Evolutionary conservation across 2,113 vertebrate species (phyloP).

Genomic region (Tringa solitaria): DNA sequence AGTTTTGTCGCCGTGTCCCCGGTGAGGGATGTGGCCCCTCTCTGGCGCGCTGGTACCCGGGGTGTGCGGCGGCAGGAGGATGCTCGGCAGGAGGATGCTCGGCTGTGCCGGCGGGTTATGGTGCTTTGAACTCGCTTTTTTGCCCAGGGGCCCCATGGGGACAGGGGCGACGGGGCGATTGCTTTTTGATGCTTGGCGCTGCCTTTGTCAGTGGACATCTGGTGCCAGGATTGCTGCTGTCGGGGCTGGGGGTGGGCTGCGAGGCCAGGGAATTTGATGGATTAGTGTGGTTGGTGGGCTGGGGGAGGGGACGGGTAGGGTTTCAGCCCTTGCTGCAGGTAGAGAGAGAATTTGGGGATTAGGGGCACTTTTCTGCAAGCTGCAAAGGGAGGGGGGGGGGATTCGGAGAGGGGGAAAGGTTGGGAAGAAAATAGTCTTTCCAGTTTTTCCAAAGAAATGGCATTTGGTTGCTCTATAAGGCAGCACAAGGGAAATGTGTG

Average conservation of each 20-base stretch:
- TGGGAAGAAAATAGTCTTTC: not conserved
- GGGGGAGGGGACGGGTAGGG: conserved; percentile 4
- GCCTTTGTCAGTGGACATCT: conserved; percentile 64
- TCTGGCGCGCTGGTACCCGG: not conserved
- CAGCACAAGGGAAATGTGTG: not conserved
- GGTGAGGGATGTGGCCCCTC: accelerated
- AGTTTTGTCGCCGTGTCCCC: not conserved
- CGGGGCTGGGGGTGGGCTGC: conserved; percentile 47
- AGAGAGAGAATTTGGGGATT: conserved; percentile 37
- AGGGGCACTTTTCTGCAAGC: not conserved
- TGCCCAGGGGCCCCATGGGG: not conserved
- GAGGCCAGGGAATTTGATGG: conserved; percentile 28
- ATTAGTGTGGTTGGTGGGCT: conserved; percentile 24
- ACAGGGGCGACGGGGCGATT: not conserved
- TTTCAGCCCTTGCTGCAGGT: conserved; percentile 51
- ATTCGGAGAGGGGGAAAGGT: not conserved
- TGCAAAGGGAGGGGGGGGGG: not conserved
- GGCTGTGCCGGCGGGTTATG: accelerated
- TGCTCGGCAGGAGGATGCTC: not conserved
- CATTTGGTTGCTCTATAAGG: not conserved
- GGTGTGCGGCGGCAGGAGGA: not conserved
- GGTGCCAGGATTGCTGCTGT: conserved; percentile 61
- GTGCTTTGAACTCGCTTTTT: not conserved
- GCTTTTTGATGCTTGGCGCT: conserved; percentile 16
- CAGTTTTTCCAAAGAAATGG: not conserved